phyloP scores from a whole-genome alignment of 2,888 invertebrate species.

The Stenotaenia linearis region DNA sequence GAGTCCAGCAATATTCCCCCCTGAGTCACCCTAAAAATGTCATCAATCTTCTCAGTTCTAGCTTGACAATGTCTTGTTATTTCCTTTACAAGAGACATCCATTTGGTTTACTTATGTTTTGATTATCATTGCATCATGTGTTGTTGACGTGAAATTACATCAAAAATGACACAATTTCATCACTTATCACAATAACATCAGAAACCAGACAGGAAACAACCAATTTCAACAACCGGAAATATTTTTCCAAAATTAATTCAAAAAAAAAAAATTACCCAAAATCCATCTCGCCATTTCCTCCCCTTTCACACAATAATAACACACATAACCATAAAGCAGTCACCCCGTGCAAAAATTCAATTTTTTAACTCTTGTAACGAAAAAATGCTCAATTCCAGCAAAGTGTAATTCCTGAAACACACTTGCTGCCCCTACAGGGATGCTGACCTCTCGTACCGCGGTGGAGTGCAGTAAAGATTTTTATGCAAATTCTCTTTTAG shows the following conservation, averaged over 20 bases:
- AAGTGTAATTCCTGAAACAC: neutral
- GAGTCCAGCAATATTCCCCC: neutral
- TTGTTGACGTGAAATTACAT: neutral
- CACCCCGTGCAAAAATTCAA: neutral
- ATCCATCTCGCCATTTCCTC: neutral
- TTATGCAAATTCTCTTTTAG: neutral
- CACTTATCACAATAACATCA: neutral
- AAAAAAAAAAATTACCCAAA: neutral
- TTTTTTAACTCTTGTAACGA: neutral
- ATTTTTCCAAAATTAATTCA: neutral
- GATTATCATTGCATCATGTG: neutral
- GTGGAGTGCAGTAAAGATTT: neutral
- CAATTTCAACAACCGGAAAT: neutral
- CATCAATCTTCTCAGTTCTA: neutral
- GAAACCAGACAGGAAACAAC: neutral
- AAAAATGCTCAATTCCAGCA: neutral
- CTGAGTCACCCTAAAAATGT: neutral
- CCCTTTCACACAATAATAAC: neutral
- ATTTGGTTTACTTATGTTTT: neutral
- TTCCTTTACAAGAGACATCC: neutral
- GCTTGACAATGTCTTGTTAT: neutral
- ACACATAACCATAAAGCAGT: neutral
- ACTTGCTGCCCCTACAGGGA: neutral
- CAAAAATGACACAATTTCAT: neutral
- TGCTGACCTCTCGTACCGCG: neutral